Base-by-base conservation (phyloP, 64 coral and sea anemone genomes). In the Actinia equina region DNA sequence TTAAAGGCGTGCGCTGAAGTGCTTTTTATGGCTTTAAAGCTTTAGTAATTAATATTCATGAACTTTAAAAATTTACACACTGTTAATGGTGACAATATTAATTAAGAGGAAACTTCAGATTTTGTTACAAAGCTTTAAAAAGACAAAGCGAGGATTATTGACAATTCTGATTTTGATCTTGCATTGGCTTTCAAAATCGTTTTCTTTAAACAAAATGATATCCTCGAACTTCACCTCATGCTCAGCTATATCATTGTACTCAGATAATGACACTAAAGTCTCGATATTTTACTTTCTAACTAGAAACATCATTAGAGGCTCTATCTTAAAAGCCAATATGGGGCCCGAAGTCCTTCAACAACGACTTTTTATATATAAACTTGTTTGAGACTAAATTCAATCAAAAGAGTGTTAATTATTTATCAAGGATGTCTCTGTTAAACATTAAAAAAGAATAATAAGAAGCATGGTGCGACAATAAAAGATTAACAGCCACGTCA, bases 341-440 rank as follows among this genome's bases (percentile, higher is more conserved):
- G 62, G 4, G 62, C n/a, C 62, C 62, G 10, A 65, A 65, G 22
- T 74, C 69, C 69, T 74, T 74, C n/a, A 65, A 65, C 69, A 74
- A 74, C 9, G 25, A 14, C 26, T 74, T 74, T 30, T 26, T 30
- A 74, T 74, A 37, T 30, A 74, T 74, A 41, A n/a, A 23, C 6
- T 65, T 41, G 69, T 30, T 74, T 74, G 23, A 23, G 63, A 69
- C 20, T 7, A 69, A 69, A 69, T 20, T 23, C 63, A 69, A n/a
- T 69, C 19, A 22, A 74, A 74, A 30, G 27, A 37, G 69, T 41
- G 69, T 74, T 74, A 74, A 74, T 74, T 74, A 74, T 74, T 74
- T 74, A 74, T 13, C 69, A 41, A 74, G 25, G 69, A 41, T 74
- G 69, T 41, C 69, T 41, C 69, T 27, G 69, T 30, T 1, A 74